Conservation (phyloP, 2,113 vertebrate species). For the Cyphomyrus plagiostoma region DNA sequence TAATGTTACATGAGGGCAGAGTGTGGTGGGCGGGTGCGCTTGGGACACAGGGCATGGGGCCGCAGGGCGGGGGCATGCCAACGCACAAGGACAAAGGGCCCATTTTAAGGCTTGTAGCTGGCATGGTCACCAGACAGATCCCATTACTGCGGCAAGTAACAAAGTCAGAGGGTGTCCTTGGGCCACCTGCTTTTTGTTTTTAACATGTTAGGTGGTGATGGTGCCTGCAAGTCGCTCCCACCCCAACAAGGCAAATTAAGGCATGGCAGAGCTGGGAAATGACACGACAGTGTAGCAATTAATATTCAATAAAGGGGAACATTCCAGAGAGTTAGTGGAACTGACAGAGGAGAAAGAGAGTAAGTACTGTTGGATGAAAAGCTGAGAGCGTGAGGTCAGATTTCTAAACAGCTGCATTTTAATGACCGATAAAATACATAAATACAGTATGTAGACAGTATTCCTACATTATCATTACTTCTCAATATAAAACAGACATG, state of each 20-base stretch:
- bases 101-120: neutral
- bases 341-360: neutral
- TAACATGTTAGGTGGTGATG: neutral
- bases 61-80: neutral
- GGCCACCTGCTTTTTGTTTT: neutral
- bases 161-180: neutral
- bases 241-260: neutral
- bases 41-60: neutral
- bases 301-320: neutral
- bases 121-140: constrained; percentile 21
- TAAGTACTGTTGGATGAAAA: neutral
- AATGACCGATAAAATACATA: neutral
- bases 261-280: neutral
- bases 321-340: neutral
- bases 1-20: neutral
- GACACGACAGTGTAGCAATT: neutral
- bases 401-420: neutral
- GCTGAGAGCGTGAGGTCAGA: neutral
- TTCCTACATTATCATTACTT: neutral
- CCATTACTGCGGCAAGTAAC: constrained; percentile 16
- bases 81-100: neutral
- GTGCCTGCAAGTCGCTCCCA: neutral
- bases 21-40: neutral
- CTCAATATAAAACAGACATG: neutral
- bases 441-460: neutral